These are phyloP conservation scores for Idaea aversata DNA, from an alignment of 2,888 invertebrate species.

Conservation along the genomic window DNA sequence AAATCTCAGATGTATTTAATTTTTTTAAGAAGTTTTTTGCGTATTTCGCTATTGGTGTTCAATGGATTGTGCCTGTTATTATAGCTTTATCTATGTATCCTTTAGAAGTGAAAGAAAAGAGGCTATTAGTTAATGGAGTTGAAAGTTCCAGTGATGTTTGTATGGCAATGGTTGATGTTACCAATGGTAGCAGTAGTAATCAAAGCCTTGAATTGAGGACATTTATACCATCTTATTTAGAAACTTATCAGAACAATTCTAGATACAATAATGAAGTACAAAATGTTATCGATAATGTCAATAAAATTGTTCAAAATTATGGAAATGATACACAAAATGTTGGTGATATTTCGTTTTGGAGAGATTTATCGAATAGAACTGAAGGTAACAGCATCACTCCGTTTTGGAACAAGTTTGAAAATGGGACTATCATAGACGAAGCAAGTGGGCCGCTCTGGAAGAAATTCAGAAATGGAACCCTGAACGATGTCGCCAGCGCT, in stretches of 20 bases:
- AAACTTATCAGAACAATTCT: slow-evolving; percentile 45
- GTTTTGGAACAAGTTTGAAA: slow-evolving; percentile 5
- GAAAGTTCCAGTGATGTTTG: slow-evolving; percentile 47
- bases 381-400: slow-evolving; percentile 44
- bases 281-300: slow-evolving; percentile 54
- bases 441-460: background rate
- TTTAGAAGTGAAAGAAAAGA: slow-evolving; percentile 53
- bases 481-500: background rate
- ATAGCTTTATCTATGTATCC: slow-evolving; percentile 63
- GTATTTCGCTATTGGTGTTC: slow-evolving; percentile 51
- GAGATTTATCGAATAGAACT: slow-evolving; percentile 35
- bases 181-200: slow-evolving; percentile 47
- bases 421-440: background rate
- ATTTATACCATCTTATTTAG: slow-evolving; percentile 47
- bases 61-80: slow-evolving; percentile 65
- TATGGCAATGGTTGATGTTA: slow-evolving; percentile 54
- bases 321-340: slow-evolving; percentile 38
- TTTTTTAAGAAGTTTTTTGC: slow-evolving; percentile 58
- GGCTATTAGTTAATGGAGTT: slow-evolving; percentile 34
- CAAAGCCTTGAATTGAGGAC: slow-evolving; percentile 44
- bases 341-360: background rate
- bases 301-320: slow-evolving; percentile 52
- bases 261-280: slow-evolving; percentile 44
- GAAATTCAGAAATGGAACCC: background rate
- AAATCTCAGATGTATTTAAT: slow-evolving; percentile 23